phyloP scores from a whole-genome alignment of 2,888 invertebrate species.

The Colletes collaris region DNA sequence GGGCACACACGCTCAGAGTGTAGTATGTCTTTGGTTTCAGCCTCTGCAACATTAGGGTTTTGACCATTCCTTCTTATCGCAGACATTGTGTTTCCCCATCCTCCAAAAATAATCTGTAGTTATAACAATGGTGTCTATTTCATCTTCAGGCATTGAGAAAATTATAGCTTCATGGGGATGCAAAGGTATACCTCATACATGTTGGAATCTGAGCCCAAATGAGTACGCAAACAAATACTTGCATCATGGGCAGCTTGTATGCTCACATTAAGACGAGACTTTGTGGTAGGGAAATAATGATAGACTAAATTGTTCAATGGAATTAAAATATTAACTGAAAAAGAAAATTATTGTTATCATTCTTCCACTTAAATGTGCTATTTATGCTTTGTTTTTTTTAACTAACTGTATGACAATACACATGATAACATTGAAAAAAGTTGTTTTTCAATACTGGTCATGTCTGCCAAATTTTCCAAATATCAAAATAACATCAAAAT shows the following conservation, averaged over 20 bases:
- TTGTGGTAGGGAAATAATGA: constrained; percentile 73
- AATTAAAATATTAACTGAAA: constrained; percentile 71
- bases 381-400: background rate
- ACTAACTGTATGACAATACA: too few relatives aligned
- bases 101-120: constrained; percentile 72
- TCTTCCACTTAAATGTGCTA: background rate
- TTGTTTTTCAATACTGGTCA: too few relatives aligned
- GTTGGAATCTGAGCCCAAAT: constrained; percentile 72
- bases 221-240: constrained; percentile 73
- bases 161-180: background rate
- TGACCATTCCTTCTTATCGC: constrained; percentile 67
- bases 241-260: constrained; percentile 73
- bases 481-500: too few relatives aligned
- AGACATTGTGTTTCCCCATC: constrained; percentile 73
- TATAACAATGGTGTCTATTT: background rate
- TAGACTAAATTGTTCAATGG: constrained; percentile 68
- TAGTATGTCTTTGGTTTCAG: constrained; percentile 69
- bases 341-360: background rate
- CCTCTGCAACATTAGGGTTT: constrained; percentile 68
- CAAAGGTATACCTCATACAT: constrained; percentile 69
- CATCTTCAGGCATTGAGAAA: too few relatives aligned
- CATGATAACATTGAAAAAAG: too few relatives aligned
- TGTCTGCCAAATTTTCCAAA: too few relatives aligned
- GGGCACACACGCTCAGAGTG: constrained; percentile 58
- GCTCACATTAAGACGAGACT: constrained; percentile 61